Evolutionary conservation across 1,140 invertebrate genomes (phyloP).

Genomic region (Drosophila teissieri): DNA sequence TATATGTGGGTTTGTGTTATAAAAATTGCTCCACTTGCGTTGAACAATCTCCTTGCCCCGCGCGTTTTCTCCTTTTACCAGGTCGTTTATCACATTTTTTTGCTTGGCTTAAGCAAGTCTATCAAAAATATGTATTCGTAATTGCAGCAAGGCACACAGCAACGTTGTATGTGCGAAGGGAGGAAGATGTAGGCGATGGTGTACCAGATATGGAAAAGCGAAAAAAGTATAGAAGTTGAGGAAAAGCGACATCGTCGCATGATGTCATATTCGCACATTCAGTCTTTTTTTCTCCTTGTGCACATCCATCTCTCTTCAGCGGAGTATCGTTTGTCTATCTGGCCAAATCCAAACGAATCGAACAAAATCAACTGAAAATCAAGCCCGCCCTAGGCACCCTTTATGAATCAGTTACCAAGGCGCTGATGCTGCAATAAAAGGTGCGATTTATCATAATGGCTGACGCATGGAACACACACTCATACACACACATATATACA

Average conservation of each 20-base stretch:
- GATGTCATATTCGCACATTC: constrained; percentile 62
- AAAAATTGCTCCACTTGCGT: constrained; percentile 44
- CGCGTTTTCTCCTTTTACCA: constrained; percentile 39
- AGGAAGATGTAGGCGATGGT: neutral
- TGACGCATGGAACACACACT: constrained; percentile 44
- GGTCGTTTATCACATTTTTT: constrained; percentile 56
- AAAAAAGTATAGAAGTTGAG: constrained; percentile 27
- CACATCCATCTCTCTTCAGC: neutral
- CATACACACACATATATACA: neutral
- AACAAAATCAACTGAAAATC: constrained; percentile 21
- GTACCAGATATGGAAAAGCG: constrained; percentile 4
- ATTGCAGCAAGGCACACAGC: constrained; percentile 53
- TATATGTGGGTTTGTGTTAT: constrained; percentile 49
- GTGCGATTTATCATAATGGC: constrained; percentile 81
- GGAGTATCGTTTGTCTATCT: constrained; percentile 8
- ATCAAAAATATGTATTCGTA: constrained; percentile 64
- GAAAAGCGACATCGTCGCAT: constrained; percentile 73
- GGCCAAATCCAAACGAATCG: constrained; percentile 22
- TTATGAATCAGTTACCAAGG: constrained; percentile 80
- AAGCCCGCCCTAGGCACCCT: constrained; percentile 31
- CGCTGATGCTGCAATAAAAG: constrained; percentile 83
- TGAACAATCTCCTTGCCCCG: constrained; percentile 4
- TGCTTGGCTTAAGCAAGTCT: constrained; percentile 47
- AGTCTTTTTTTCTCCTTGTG: neutral
- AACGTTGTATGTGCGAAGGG: neutral